Evolutionary conservation across 2,888 invertebrate species (phyloP).

Genomic region (Psylliodes chrysocephalus): DNA sequence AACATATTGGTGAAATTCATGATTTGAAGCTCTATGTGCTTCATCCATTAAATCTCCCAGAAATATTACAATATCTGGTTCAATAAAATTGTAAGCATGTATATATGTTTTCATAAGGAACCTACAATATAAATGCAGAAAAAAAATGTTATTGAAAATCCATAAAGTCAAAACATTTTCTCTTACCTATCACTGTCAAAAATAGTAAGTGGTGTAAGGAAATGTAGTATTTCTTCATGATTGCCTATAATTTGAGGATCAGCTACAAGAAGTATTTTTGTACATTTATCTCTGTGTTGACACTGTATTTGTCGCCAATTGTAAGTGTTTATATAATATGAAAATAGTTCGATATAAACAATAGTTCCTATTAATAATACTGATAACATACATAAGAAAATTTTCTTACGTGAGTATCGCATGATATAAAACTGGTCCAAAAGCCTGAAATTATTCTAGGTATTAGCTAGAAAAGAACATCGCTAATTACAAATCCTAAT

Average conservation of each 20-base stretch:
- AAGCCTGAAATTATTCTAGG: no score
- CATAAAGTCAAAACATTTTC: no score
- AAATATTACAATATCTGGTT: slow-evolving; percentile 88
- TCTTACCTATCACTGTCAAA: slow-evolving; percentile 90
- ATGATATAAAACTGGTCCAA: not conserved
- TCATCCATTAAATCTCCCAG: slow-evolving; percentile 96
- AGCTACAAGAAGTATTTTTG: slow-evolving; percentile 70
- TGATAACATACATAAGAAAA: slow-evolving; percentile 28
- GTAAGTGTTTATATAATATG: slow-evolving; percentile 55
- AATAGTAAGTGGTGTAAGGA: slow-evolving; percentile 76
- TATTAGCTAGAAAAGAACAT: no score
- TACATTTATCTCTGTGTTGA: slow-evolving; percentile 55
- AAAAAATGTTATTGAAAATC: slow-evolving; percentile 10
- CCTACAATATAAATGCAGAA: slow-evolving; percentile 65
- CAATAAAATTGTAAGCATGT: slow-evolving; percentile 74
- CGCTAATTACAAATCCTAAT: no score
- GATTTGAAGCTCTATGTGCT: slow-evolving; percentile 79
- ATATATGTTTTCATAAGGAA: slow-evolving; percentile 83
- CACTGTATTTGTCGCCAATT: slow-evolving; percentile 58
- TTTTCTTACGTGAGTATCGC: not conserved
- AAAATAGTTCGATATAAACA: slow-evolving; percentile 57
- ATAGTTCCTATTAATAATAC: slow-evolving; percentile 30
- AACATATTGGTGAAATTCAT: slow-evolving; percentile 79
- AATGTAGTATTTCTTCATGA: slow-evolving; percentile 73
- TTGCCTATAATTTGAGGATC: slow-evolving; percentile 95